A percentile compares a stretch with the other conserved stretches of the same genome.
These are phyloP conservation scores for Furcifer pardalis DNA, from an alignment of 2,797 vertebrate species.

Conservation along the genomic window DNA sequence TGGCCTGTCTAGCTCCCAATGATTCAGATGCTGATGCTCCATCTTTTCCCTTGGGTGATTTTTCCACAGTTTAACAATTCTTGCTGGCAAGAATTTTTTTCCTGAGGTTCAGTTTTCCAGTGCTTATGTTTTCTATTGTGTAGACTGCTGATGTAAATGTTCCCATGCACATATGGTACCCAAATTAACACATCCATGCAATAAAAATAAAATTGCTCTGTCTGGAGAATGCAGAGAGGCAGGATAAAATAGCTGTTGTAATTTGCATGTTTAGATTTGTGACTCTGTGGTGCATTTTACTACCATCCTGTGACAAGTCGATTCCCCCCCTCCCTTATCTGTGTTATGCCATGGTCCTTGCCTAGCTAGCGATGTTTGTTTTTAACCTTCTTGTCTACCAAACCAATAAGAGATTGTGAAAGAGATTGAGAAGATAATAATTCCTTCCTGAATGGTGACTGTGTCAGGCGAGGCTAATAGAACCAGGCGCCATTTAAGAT, in stretches of 20 bases:
- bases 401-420: not conserved
- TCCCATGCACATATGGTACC: conserved; percentile 45
- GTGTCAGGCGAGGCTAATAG: not conserved
- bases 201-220: conserved; percentile 37
- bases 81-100: conserved; percentile 15
- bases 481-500: not conserved
- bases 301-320: conserved; percentile 12
- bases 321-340: conserved; percentile 24
- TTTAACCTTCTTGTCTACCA: conserved; percentile 14
- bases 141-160: conserved; percentile 55
- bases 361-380: conserved; percentile 1
- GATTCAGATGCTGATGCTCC: conserved; percentile 33
- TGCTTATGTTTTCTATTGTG: conserved; percentile 25
- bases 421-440: not conserved
- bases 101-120: conserved; percentile 45
- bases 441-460: too few relatives aligned
- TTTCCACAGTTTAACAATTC: conserved; percentile 19
- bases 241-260: conserved; percentile 24
- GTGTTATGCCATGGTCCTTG: conserved; percentile 2
- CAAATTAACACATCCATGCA: conserved; percentile 49
- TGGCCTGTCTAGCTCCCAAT: conserved; percentile 39
- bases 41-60: conserved; percentile 35
- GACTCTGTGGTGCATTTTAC: conserved; percentile 24
- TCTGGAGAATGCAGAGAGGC: conserved; percentile 29
- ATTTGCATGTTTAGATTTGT: conserved; percentile 47